Evolutionary conservation across 2,888 invertebrate genomes (phyloP).

Genomic region (Proisotoma minuta): DNA sequence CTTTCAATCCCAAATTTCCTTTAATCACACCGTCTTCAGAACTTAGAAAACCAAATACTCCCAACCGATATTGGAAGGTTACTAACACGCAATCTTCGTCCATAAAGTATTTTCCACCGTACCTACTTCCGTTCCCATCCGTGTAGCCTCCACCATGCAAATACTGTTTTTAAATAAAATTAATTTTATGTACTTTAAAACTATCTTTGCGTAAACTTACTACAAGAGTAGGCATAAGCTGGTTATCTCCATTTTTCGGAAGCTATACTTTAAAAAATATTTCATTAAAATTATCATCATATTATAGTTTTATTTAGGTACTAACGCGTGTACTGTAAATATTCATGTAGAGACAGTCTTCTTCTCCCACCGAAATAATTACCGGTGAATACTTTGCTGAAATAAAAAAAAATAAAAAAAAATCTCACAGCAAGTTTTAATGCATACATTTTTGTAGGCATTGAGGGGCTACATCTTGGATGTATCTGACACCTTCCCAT

Average conservation of each 20-base stretch:
- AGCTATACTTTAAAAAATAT: not conserved
- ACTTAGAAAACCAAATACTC: not conserved
- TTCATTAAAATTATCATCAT: too few relatives aligned
- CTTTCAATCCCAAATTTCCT: conserved; percentile 20
- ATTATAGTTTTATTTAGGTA: too few relatives aligned
- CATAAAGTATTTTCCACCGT: conserved; percentile 35
- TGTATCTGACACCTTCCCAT: conserved; percentile 27
- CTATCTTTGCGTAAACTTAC: conserved; percentile 1
- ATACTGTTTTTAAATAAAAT: not conserved
- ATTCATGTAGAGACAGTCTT: conserved; percentile 27
- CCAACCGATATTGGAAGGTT: conserved; percentile 20
- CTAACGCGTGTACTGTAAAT: conserved; percentile 18
- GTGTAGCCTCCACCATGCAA: conserved; percentile 18
- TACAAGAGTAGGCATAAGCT: conserved; percentile 16
- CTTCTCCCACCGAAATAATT: conserved; percentile 17
- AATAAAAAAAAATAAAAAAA: too few relatives aligned
- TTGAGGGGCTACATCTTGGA: conserved; percentile 19
- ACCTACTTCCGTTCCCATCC: conserved; percentile 32
- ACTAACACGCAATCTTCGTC: conserved; percentile 33
- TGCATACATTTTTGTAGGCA: conserved; percentile 38
- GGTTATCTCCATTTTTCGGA: not conserved
- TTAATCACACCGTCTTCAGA: not conserved
- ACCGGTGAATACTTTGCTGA: conserved; percentile 19
- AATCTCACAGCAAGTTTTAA: too few relatives aligned
- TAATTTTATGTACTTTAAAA: not conserved